These are phyloP conservation scores for Macrotrachela quadricornifera DNA, from an alignment of 1,140 invertebrate species.

Conservation along the genomic window DNA sequence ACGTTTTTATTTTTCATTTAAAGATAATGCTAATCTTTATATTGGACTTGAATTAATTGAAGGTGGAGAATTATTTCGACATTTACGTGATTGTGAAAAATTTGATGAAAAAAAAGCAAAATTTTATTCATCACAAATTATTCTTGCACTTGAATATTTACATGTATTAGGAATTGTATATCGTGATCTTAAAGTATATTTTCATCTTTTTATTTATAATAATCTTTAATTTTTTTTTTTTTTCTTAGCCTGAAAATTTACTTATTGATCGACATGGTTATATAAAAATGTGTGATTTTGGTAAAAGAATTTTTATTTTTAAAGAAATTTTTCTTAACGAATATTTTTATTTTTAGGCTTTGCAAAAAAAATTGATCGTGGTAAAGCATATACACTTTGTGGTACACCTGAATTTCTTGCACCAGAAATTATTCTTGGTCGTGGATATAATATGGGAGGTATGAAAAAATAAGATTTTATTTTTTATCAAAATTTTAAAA, in stretches of 20 bases:
- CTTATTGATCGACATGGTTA: constrained; percentile 8
- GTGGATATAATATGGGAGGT: constrained; percentile 51
- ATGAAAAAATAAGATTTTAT: too few species aligned
- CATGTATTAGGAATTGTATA: constrained; percentile 98
- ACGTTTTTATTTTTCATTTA: constrained; percentile 74
- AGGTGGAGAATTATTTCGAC: constrained; percentile 95
- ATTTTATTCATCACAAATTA: constrained; percentile 97
- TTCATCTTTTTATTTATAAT: too few species aligned
- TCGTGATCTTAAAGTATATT: constrained; percentile 75
- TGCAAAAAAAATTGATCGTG: constrained; percentile 89
- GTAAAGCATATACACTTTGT: constrained; percentile 88
- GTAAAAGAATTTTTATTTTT: too few species aligned
- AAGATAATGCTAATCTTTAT: constrained; percentile 67
- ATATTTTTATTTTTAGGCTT: too few species aligned
- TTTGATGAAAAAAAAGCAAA: constrained; percentile 66
- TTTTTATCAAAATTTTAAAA: too few species aligned
- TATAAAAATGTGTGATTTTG: constrained; percentile 61
- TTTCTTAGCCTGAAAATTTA: constrained; percentile 11
- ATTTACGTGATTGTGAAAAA: constrained; percentile 24
- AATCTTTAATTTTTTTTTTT: too few species aligned
- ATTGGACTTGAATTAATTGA: constrained; percentile 96
- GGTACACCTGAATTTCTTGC: constrained; percentile 42
- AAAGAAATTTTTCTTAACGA: too few species aligned
- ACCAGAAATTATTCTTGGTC: constrained; percentile 6
- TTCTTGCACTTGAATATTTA: constrained; percentile 94